Conservation (phyloP, 2,113 vertebrate genomes). For the Osmerus mordax region DNA sequence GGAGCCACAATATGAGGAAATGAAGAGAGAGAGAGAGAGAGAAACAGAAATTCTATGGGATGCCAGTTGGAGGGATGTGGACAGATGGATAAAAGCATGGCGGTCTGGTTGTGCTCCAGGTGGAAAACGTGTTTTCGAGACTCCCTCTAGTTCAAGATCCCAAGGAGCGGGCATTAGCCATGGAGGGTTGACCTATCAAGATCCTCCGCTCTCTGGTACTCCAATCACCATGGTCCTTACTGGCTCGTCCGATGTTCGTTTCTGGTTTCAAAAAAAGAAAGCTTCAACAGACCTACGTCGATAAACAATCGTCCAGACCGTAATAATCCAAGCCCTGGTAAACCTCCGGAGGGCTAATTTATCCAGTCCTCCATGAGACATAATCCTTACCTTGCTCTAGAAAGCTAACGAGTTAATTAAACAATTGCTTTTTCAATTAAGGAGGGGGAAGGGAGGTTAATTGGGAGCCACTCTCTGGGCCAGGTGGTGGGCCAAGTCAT, state of each 20-base stretch:
- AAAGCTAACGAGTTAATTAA: slow-evolving; percentile 46
- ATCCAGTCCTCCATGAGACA: slow-evolving; percentile 1
- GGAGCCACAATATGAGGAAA: neutral
- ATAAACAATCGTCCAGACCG: neutral
- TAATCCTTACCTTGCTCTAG: slow-evolving; percentile 11
- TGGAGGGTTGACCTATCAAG: neutral
- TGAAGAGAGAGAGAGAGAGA: neutral
- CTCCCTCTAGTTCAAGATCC: neutral
- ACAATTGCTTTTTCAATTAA: slow-evolving; percentile 53
- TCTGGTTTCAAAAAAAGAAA: neutral
- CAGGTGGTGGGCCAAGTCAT: slow-evolving; percentile 6
- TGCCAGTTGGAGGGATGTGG: neutral
- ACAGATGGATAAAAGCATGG: neutral
- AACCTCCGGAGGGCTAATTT: slow-evolving; percentile 3
- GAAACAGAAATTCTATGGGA: neutral
- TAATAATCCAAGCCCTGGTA: slow-evolving; percentile 20
- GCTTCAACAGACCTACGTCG: neutral
- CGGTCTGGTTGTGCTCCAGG: neutral
- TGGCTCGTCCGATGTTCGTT: neutral
- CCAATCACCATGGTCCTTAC: no score
- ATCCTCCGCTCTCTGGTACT: neutral
- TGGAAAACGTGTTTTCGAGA: neutral
- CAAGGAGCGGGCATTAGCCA: neutral
- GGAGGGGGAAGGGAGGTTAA: slow-evolving; percentile 42
- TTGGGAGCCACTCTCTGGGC: slow-evolving; percentile 32